phyloP scores from a whole-genome alignment of 2,113 vertebrate species.

The Chaetodon auriga region DNA sequence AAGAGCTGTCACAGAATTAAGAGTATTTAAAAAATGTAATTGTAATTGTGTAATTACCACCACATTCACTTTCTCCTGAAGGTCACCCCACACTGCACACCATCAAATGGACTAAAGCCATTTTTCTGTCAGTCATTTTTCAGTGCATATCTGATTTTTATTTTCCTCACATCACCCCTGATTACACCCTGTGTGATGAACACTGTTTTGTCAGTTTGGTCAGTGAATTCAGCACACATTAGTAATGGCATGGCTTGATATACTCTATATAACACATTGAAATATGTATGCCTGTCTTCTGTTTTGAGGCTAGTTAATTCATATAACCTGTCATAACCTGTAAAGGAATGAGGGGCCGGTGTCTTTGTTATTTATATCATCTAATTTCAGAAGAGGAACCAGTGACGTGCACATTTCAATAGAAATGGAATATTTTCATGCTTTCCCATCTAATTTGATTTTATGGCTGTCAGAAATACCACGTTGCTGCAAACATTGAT shows the following conservation, averaged over 20 bases:
- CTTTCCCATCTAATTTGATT: slow-evolving; percentile 62
- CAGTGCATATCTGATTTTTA: not conserved
- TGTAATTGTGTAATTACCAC: slow-evolving; percentile 33
- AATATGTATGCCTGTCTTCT: slow-evolving; percentile 1
- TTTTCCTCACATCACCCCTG: not conserved
- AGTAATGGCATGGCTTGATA: not conserved
- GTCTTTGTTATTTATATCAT: slow-evolving; percentile 41
- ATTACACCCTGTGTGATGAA: not conserved
- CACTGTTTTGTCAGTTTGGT: slow-evolving; percentile 13
- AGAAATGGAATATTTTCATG: slow-evolving; percentile 69
- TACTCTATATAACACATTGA: not conserved
- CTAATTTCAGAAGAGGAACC: slow-evolving; percentile 36
- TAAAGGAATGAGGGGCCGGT: not conserved
- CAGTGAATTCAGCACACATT: not conserved
- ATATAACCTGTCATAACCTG: slow-evolving; percentile 44
- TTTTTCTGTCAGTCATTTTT: not conserved
- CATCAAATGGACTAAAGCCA: not conserved
- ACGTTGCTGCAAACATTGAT: slow-evolving; percentile 43
- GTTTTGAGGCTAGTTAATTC: slow-evolving; percentile 24
- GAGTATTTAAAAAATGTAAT: not conserved
- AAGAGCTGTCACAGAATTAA: slow-evolving; percentile 6
- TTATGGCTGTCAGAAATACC: slow-evolving; percentile 59
- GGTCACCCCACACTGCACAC: not conserved
- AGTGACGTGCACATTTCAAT: slow-evolving; percentile 62
- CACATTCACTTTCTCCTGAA: slow-evolving; percentile 6